These are phyloP conservation scores for Archips crataeganus DNA, from an alignment of 2,888 invertebrate species.

Conservation along the genomic window DNA sequence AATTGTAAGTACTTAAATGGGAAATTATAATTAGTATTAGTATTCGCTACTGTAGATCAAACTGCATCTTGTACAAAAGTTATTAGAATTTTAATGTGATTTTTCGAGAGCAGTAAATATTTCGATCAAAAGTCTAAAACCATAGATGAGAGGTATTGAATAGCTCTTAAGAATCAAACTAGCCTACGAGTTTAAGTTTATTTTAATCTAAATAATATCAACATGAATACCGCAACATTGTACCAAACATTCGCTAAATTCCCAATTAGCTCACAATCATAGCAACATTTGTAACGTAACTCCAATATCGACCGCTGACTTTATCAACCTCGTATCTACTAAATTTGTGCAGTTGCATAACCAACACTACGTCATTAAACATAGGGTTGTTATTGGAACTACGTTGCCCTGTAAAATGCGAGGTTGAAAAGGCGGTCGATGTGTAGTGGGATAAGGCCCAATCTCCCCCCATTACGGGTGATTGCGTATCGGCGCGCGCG, in stretches of 20 bases:
- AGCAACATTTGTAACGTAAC: background rate
- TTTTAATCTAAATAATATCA: background rate
- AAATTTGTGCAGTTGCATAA: background rate
- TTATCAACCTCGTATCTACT: background rate
- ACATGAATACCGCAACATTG: slow-evolving; percentile 3
- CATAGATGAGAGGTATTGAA: background rate
- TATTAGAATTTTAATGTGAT: too few relatives aligned
- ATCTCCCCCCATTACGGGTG: slow-evolving; percentile 59
- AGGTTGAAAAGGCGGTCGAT: slow-evolving; percentile 8
- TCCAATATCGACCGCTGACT: background rate
- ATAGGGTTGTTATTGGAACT: background rate
- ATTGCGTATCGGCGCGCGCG: slow-evolving; percentile 67
- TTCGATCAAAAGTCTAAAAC: too few relatives aligned
- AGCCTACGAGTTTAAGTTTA: background rate
- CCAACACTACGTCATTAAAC: background rate
- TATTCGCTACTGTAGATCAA: too few relatives aligned
- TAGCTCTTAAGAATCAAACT: background rate
- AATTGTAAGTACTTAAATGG: too few relatives aligned
- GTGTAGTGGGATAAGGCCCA: slow-evolving; percentile 11
- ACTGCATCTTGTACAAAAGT: too few relatives aligned
- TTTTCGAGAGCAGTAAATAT: too few relatives aligned
- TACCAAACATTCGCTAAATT: background rate
- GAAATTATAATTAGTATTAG: too few relatives aligned
- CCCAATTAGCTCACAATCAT: background rate
- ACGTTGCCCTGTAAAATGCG: background rate